phyloP scores from a whole-genome alignment of 2,113 vertebrate species.

The Origma solitaria region DNA sequence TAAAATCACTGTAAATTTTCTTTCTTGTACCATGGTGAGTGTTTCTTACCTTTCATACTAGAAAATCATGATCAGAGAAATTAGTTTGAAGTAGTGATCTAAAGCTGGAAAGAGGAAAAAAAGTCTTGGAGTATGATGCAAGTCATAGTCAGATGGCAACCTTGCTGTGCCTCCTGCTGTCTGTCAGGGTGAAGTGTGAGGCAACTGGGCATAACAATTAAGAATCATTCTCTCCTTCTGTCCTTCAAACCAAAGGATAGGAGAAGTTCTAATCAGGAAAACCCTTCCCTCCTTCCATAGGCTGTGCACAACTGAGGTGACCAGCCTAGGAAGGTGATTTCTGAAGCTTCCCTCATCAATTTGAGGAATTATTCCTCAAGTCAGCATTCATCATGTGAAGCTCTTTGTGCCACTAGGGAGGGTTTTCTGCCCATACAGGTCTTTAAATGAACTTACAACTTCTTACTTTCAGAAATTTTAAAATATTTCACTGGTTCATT shows the following conservation, averaged over 20 bases:
- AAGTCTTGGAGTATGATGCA: neutral
- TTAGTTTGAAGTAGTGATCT: neutral
- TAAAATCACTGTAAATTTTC: neutral
- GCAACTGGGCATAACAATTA: neutral
- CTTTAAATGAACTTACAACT: neutral
- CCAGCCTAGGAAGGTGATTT: neutral
- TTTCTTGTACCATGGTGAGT: neutral
- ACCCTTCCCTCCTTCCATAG: neutral
- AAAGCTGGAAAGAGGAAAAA: neutral
- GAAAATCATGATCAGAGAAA: neutral
- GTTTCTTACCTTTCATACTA: neutral
- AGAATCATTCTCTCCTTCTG: neutral
- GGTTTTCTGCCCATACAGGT: neutral
- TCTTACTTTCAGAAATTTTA: neutral
- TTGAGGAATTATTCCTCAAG: neutral
- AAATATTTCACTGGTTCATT: neutral
- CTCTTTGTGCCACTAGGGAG: neutral
- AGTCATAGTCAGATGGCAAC: neutral
- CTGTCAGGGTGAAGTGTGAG: neutral
- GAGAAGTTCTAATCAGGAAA: neutral
- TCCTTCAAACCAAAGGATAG: neutral
- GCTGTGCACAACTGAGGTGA: neutral
- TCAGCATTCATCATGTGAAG: fast-evolving
- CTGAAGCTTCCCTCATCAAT: neutral
- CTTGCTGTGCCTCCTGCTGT: neutral